Evolutionary conservation across 2,797 vertebrate genomes (phyloP), one percentile per base, ranked within the genome.

Genomic region (Onychomys leucogaster): DNA sequence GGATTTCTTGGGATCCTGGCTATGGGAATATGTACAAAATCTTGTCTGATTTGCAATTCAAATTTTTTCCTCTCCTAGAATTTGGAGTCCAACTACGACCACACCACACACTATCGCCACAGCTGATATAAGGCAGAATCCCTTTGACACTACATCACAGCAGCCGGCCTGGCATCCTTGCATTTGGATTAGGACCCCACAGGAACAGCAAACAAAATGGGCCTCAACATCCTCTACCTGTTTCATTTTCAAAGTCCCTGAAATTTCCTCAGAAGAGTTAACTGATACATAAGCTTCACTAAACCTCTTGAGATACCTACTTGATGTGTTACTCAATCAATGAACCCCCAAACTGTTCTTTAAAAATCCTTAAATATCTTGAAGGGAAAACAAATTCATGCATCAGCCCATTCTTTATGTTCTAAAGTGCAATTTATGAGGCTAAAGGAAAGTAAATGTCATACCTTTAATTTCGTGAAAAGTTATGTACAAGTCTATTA

Each of bases 401-500:
- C 97, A 98, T 98, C 98, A 98, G 96, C 97, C 98, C 97, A 96
- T 98, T 98, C 98, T 99, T 99, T 98, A 98, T 98, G 97, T 98
- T 98, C 97, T 98, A 98, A 99, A 99, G 98, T 98, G 98, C 98
- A 99, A 98, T 99, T 99, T 98, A 97, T 80, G 96, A 98, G 97
- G 98, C 97, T 98, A 97, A 98, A 98, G 97, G 98, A 98, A 99
- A 99, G 99, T 99, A 99, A 99, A 98, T 98, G 98, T 99, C 98
- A 99, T 99, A 99, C 99, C 99, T 99, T 99, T 99, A 99, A 99
- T 99, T 99, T 99, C 97, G 97, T 99, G 97, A 98, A 98, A 99
- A 99, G 98, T 99, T 99, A 99, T 99, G 99, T 99, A 99, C 99
- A 99, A 99, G 99, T 99, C 99, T 99, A 99, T 99, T 99, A 99